These are phyloP conservation scores for Siniperca undulata DNA, from an alignment of 2,797 vertebrate species.

Conservation along the genomic window DNA sequence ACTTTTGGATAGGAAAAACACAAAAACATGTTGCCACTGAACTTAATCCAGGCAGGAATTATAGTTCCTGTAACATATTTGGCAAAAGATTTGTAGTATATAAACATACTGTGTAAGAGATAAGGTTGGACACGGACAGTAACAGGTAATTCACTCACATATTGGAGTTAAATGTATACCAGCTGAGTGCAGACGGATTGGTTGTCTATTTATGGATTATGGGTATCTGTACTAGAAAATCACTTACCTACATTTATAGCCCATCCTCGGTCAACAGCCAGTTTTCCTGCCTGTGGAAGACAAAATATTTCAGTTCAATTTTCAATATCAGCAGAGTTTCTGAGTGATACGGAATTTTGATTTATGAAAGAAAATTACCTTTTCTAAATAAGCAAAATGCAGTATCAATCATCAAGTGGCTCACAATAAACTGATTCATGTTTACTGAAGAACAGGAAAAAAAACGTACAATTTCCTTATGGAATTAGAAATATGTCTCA, in stretches of 20 bases:
- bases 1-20: background rate
- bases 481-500: constrained; percentile 20
- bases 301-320: constrained; percentile 23
- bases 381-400: constrained; percentile 11
- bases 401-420: background rate
- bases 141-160: background rate
- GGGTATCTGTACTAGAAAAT: constrained; percentile 2
- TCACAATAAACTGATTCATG: background rate
- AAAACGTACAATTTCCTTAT: background rate
- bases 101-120: background rate
- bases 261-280: constrained; percentile 96
- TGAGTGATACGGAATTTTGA: background rate
- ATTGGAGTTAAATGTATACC: background rate
- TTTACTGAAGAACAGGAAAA: background rate
- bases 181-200: constrained; percentile 22
- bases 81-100: background rate
- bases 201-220: constrained; percentile 16
- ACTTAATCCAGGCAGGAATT: background rate
- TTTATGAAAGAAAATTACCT: background rate
- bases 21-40: too few relatives aligned
- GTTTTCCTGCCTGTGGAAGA: constrained; percentile 92
- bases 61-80: background rate
- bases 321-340: background rate
- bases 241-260: constrained; percentile 97
- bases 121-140: background rate